Base-by-base conservation (phyloP, 2,113 vertebrate species). In the Numida meleagris region DNA sequence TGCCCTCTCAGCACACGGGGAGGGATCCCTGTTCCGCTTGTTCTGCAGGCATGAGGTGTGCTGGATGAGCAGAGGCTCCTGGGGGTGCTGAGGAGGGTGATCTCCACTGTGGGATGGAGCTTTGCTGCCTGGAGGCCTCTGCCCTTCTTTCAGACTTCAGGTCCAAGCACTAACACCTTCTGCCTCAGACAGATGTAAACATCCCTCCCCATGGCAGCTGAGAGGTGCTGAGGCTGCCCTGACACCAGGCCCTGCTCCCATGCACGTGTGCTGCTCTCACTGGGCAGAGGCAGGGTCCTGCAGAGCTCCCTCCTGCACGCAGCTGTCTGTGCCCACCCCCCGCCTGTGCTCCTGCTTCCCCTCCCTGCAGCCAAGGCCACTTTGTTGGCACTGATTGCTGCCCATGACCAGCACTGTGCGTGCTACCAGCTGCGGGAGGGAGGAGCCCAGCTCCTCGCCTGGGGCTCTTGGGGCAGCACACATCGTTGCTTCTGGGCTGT, bases 101-200 rank as follows among this genome's bases (percentile, higher is more conserved):
- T n/a, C 27, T 5, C 25, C 58, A 68, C 46, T 58, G 20, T 4
- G 3, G 75, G 14, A 14, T 1, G 4, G 43, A 9, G 23, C 31
- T 48, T 42, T 25, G 46, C 76, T 13, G 4, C 15, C 50, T 8
- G 5, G 15, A 5, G 48, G 57, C 15, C 53, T 51, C 59, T 48
- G 51, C 29, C 23, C 45, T 55, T 18, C 59, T 14, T 1, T 57
- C 8, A 20, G 78, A 7, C n/a, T 21, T 27, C 34, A 42, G 70
- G 36, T 38, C 42, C 5, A 6, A 15, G 29, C 16, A 27, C 46
- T 33, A 42, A 7, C 7, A 1, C 0, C 42, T 15, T 33, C 18
- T 18, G 24, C 24, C 24, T 53, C 15, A 1, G 15, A 53, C 51
- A 29, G 51, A 17, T 53, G 51, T 53, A 29, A 29, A 15, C 31